Evolutionary conservation across 2,888 invertebrate species (phyloP).

Genomic region (Amphipyra berbera): DNA sequence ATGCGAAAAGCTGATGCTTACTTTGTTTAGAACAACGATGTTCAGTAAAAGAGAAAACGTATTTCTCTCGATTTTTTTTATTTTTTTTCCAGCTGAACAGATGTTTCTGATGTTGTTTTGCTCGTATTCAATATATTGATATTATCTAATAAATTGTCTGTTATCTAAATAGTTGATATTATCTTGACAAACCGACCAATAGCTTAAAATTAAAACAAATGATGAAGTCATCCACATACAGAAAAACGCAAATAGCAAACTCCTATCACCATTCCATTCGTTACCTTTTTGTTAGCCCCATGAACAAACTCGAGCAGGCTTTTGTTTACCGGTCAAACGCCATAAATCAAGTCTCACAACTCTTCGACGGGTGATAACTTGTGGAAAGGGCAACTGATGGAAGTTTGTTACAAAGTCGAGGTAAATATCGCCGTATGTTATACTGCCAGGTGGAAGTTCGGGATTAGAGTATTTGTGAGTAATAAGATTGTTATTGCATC

Average conservation of each 20-base stretch:
- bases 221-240: background rate
- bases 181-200: too few relatives aligned
- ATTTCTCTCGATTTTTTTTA: too few relatives aligned
- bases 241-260: background rate
- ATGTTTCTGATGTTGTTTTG: too few relatives aligned
- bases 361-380: slow-evolving; percentile 48
- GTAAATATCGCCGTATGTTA: slow-evolving; percentile 9
- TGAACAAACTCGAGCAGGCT: slow-evolving; percentile 38
- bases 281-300: slow-evolving; percentile 35
- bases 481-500: slow-evolving; percentile 14
- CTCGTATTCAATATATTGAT: too few relatives aligned
- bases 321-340: slow-evolving; percentile 52
- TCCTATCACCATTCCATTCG: slow-evolving; percentile 21
- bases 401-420: slow-evolving; percentile 10
- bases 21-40: background rate
- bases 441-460: slow-evolving; percentile 8
- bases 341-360: slow-evolving; percentile 50
- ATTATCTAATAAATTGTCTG: too few relatives aligned
- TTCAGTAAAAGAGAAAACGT: too few relatives aligned
- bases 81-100: too few relatives aligned
- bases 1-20: background rate
- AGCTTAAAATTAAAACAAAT: background rate
- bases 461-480: slow-evolving; percentile 20
- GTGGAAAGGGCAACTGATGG: slow-evolving; percentile 27
- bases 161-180: too few relatives aligned